A percentile compares a stretch with the other conserved stretches of the same genome.
Evolutionary conservation across 2,888 invertebrate species (phyloP).

Genomic region (Yponomeuta malinellus): DNA sequence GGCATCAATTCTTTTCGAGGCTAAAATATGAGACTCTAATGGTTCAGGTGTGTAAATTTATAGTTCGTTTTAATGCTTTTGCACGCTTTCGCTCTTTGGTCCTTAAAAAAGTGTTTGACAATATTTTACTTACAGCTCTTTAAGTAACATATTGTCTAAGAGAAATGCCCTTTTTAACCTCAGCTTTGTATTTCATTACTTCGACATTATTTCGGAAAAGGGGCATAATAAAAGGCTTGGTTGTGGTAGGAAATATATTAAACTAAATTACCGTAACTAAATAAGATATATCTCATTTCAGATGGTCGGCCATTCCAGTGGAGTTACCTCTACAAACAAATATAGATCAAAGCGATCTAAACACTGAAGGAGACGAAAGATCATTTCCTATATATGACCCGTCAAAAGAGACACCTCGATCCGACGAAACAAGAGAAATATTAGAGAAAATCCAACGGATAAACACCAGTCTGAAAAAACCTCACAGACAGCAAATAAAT

Average conservation of each 20-base stretch:
- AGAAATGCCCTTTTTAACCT: neutral
- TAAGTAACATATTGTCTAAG: neutral
- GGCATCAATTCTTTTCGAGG: neutral
- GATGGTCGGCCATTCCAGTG: neutral
- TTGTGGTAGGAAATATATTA: neutral
- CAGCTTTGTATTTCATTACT: neutral
- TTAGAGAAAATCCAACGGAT: constrained; percentile 73
- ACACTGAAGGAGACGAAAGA: constrained; percentile 9
- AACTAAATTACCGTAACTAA: neutral
- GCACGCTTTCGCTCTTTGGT: constrained; percentile 10
- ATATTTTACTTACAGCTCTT: no score
- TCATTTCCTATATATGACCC: constrained; percentile 21
- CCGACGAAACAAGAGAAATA: constrained; percentile 53
- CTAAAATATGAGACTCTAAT: neutral
- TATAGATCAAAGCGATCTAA: neutral
- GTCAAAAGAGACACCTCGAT: constrained; percentile 30
- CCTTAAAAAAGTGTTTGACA: constrained; percentile 23
- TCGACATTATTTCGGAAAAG: neutral
- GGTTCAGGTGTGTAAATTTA: constrained; percentile 17
- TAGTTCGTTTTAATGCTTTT: constrained; percentile 12
- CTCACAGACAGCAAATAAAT: constrained; percentile 39
- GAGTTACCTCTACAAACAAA: neutral
- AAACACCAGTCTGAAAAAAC: constrained; percentile 62
- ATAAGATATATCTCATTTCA: neutral
- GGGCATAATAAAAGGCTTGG: constrained; percentile 29